Evolutionary conservation across 2,888 invertebrate genomes (phyloP), one percentile per base, ranked within the genome.

Genomic region (Arrhopalites spinosus): DNA sequence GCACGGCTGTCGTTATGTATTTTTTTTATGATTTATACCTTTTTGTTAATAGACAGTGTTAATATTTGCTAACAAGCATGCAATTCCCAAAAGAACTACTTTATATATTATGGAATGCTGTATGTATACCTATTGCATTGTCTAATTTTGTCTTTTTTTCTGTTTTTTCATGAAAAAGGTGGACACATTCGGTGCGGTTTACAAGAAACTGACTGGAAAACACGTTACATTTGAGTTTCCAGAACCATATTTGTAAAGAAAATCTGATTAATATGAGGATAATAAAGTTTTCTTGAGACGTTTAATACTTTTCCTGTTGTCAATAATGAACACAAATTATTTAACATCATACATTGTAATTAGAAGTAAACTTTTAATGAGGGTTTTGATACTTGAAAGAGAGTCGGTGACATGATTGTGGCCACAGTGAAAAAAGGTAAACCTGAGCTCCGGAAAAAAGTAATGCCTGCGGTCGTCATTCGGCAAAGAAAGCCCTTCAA

Each of bases 361-460:
- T n/a, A n/a, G n/a, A n/a, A n/a, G n/a, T n/a, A n/a, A n/a, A n/a
- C n/a, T n/a, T n/a, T n/a, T n/a, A n/a, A n/a, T n/a, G n/a, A n/a
- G n/a, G n/a, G n/a, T n/a, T n/a, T n/a, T n/a, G n/a, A n/a, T n/a
- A n/a, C n/a, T n/a, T n/a, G n/a, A n/a, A n/a, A n/a, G n/a, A n/a
- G n/a, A n/a, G 94, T 93, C 64, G 99, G 99, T 77, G 99, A 99
- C 88, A 98, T 99, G 98, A 93, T 99, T 83, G 97, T 99, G 71
- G 96, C 98, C 78, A 98, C 99, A 47, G 98, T 99, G 67, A 99
- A 99, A 88, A 99, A 99, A 86, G 99, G 99, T 87, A 99, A 99
- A 88, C 99, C 99, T 84, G 99, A 99, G 90, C 91, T 99, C 82
- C 91, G 99, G 85, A 99, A 99, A 90, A 99, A 99, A 76, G 96